Conservation (phyloP, 2,113 vertebrate species). For the Poeciliopsis prolifica region DNA sequence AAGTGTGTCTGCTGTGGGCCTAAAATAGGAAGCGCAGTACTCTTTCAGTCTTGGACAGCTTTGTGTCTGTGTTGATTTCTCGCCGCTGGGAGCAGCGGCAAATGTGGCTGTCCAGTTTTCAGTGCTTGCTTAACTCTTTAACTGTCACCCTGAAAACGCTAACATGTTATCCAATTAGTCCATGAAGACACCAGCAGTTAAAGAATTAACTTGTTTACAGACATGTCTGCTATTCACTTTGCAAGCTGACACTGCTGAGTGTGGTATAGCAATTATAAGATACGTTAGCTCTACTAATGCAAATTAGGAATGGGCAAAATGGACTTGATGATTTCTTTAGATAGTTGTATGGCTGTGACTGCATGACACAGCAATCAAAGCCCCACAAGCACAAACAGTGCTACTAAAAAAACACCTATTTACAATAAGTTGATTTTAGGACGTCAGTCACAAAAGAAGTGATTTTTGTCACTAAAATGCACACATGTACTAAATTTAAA, state of each 20-base stretch:
- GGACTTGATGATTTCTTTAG: no score
- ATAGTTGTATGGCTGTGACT: no score
- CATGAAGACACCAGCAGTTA: no score
- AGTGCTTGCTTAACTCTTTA: not conserved
- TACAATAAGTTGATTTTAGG: no score
- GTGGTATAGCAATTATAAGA: not conserved
- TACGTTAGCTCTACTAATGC: not conserved
- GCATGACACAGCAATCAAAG: no score
- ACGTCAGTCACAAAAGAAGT: no score
- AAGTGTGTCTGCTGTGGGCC: constrained; percentile 22
- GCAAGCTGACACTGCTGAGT: not conserved
- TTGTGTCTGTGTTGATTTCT: constrained; percentile 15
- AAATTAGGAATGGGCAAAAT: not conserved
- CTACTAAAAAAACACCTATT: no score
- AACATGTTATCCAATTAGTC: no score
- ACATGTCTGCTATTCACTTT: not conserved
- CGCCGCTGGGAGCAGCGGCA: not conserved
- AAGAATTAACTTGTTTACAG: constrained; percentile 12
- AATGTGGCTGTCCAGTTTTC: not conserved
- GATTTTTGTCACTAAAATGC: no score
- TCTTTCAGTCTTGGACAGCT: constrained; percentile 3
- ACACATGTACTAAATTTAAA: no score
- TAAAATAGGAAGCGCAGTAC: constrained; percentile 27
- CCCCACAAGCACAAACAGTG: no score
- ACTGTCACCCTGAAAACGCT: no score